Evolutionary conservation across 64 coral and sea anemone species (phyloP), one percentile per base, ranked within the genome.

Genomic region (Montipora capricornis): DNA sequence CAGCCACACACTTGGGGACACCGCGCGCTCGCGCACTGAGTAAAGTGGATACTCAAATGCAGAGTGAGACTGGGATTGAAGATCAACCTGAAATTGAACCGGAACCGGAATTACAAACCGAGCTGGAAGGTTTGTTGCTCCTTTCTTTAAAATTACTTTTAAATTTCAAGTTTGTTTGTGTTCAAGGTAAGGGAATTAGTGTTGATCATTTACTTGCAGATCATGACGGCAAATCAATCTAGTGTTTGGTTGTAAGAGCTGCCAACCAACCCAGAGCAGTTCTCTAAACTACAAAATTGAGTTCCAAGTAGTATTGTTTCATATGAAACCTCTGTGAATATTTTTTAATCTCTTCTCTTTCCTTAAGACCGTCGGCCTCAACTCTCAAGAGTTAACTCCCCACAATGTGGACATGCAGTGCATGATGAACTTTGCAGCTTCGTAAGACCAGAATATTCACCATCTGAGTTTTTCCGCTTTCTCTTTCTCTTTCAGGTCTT

Each of bases 31-130:
- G 68, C 47, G 79, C 48, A 22, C 19, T 76, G 1, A 94, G 59
- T 44, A 88, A 78, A 57, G 20, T 76, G 44, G 83, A 85, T 17
- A 59, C 19, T 20, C 47, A 49, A 84, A 73, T 48, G 66, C 50
- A 19, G 68, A 87, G 88, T 16, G 78, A 92, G 74, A 75, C 52
- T 61, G 83, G 71, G 26, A 82, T 93, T 73, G 77, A 83, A 47
- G 64, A 87, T 81, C 61, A 83, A 22, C 92, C 94, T 60, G 98
- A 99, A 85, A 80, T 96, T 37, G 83, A 80, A 60, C 92, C 98
- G 5, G 98, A 96, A 83, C 44, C 82, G 67, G 44, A 71, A 17
- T 12, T n/a, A 0, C 46, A 20, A 16, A 24, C 47, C 8, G 82
- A 86, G 17, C 82, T 86, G 62, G 82, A 86, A 86, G 82, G 82